Conservation (phyloP, 2,113 vertebrate species). For the Oryzias melastigma region DNA sequence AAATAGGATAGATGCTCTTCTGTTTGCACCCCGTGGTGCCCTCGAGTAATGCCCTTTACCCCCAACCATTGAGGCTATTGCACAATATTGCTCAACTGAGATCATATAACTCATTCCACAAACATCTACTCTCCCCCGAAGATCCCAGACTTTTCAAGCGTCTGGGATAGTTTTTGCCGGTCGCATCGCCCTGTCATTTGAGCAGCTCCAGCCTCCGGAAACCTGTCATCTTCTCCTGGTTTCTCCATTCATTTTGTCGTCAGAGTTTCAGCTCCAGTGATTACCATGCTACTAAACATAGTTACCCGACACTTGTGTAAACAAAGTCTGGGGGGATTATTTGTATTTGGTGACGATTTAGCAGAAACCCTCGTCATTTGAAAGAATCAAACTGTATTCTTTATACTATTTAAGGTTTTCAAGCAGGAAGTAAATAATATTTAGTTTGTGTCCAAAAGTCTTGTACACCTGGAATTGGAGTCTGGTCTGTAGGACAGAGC, state of each 20-base stretch:
- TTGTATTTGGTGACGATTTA: constrained; percentile 20
- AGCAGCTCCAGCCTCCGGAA: constrained; percentile 27
- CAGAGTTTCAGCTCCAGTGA: constrained; percentile 31
- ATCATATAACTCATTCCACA: background rate
- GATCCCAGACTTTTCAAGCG: constrained; percentile 18
- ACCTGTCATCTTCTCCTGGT: constrained; percentile 45
- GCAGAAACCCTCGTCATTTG: background rate
- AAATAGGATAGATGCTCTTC: no score
- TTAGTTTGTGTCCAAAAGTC: no score
- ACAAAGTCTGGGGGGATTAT: constrained; percentile 19
- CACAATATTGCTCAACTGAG: background rate
- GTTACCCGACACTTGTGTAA: constrained; percentile 27
- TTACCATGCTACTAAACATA: constrained; percentile 39
- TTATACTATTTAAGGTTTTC: no score
- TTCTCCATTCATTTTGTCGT: constrained; percentile 32
- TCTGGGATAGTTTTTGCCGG: constrained; percentile 35
- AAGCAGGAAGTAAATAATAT: no score
- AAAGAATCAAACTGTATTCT: no score
- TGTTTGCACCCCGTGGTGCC: no score
- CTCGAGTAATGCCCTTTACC: background rate
- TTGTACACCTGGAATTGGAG: no score
- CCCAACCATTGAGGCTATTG: background rate
- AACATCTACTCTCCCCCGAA: constrained; percentile 4
- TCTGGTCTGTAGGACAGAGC: no score
- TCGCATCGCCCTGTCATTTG: constrained; percentile 54